phyloP scores from a whole-genome alignment of 2,113 vertebrate species.

The Egretta garzetta region DNA sequence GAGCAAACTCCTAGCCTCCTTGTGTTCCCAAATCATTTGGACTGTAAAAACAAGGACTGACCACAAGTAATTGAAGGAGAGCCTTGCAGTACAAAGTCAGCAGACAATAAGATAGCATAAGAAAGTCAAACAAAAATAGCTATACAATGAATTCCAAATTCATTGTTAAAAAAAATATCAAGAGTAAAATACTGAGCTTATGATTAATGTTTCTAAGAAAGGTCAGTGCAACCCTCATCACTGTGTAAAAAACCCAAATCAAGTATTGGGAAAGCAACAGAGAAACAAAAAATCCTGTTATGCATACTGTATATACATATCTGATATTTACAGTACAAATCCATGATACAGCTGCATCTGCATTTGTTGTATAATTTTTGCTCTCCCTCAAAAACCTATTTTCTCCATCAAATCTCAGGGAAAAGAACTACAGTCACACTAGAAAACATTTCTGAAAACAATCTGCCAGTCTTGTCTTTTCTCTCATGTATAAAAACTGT shows the following conservation, averaged over 20 bases:
- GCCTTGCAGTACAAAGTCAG: background rate
- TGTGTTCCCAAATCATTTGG: background rate
- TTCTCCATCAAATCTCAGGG: background rate
- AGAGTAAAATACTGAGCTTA: background rate
- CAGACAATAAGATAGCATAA: background rate
- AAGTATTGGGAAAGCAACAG: background rate
- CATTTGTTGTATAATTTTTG: background rate
- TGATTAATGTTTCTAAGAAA: background rate
- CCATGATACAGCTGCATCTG: background rate
- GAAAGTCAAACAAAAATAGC: background rate
- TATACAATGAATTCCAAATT: background rate
- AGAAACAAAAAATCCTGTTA: background rate
- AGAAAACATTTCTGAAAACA: background rate
- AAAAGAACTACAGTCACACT: background rate
- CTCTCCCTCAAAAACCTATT: background rate
- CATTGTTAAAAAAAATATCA: background rate
- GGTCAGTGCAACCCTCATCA: background rate
- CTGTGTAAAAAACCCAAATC: accelerated
- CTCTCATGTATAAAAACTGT: background rate
- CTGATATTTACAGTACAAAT: background rate
- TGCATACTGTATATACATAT: background rate
- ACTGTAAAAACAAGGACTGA: background rate
- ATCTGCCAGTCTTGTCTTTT: background rate
- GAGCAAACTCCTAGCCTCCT: background rate
- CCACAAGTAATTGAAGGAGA: background rate